Base-by-base conservation (phyloP, 1,140 invertebrate species). In the Patella vulgata region DNA sequence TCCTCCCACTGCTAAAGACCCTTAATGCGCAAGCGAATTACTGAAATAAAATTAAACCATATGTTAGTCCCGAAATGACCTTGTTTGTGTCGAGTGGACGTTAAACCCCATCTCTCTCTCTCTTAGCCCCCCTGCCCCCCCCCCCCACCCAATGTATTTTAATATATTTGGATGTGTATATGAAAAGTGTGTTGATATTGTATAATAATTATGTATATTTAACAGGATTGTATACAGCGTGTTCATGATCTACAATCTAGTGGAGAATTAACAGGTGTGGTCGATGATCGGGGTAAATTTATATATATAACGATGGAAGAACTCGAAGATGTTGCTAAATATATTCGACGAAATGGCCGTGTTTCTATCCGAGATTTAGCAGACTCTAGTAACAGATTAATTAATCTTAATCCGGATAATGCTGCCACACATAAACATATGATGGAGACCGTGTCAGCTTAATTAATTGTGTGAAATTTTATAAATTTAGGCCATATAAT, bases 261-360 rank as follows among this genome's bases (percentile, higher is more conserved):
- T 70, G 94, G 92, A 42, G 59, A 70, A 40, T 69, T 89, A 47
- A 81, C 84, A 74, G 98, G 98, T 14, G 97, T 99, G 3, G 94
- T 99, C 74, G 98, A 99, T 81, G 98, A 99, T 81, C 88, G 97
- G 70, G 98, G 98, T 27, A 99, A 99, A 85, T 99, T 99, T 80
- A 99, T 99, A 74, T 99, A 96, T 79, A 95, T 99, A 42, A 95
- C 96, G 1, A 88, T 91, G 71, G 89, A 92, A 39, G 98, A 99
- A 83, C 85, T 99, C 50, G 89, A 93, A 73, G 90, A 91, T 64
- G 94, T 99, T 8, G 96, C 95, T 0, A 97, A 95, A 81, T 99
- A 98, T 82, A 95, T 99, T 2, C 92, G 90, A 75, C 96, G 98
- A 82, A 88, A 96, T 59, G 98, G 98, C 0, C 86, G 97, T 69